Base-by-base conservation (phyloP, 1,140 invertebrate genomes). In the Palaemon carinicauda region DNA sequence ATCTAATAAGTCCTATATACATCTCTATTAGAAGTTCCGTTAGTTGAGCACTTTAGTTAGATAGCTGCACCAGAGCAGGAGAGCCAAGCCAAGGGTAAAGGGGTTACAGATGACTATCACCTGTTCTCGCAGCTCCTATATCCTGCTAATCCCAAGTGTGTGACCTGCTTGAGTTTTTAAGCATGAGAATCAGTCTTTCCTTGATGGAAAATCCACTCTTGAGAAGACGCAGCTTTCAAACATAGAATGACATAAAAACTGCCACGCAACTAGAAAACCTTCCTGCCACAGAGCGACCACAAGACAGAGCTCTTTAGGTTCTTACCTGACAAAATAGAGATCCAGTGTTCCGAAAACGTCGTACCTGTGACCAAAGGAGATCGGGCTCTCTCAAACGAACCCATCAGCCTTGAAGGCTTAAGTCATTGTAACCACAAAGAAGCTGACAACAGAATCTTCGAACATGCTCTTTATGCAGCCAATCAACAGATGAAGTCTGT, bases 401-500 rank as follows among this genome's bases (percentile, higher is more conserved):
- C 19, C 52, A 54, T 54, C 52, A 54, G 52, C 52, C 52, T 54
- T 54, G 52, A 54, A 54, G 52, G 19, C 52, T 19, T 54, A 54
- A 54, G 52, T 12, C 52, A 10, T 54, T 54, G 52, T 54, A 54
- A 54, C 52, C 52, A 54, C 52, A 19, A 54, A 54, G 52, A 54
- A 54, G 52, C 52, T 54, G 52, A 54, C 52, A 10, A 10, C 52
- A 54, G 19, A 54, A 54, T 54, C 52, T 54, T 54, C 52, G 19
- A 10, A 54, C 52, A 54, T 54, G 52, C 52, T 54, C 52, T 71
- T 71, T 24, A 71, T 71, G 21, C 65, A 71, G 65, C 65, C 12
- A 71, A 71, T 12, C 65, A 71, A 71, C 65, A 71, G 65, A 73
- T 73, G 69, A 73, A 21, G 69, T 3, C 69, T 73, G 69, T 73